phyloP scores from a whole-genome alignment of 2,888 invertebrate genomes.

The Sminthurinus aureus region DNA sequence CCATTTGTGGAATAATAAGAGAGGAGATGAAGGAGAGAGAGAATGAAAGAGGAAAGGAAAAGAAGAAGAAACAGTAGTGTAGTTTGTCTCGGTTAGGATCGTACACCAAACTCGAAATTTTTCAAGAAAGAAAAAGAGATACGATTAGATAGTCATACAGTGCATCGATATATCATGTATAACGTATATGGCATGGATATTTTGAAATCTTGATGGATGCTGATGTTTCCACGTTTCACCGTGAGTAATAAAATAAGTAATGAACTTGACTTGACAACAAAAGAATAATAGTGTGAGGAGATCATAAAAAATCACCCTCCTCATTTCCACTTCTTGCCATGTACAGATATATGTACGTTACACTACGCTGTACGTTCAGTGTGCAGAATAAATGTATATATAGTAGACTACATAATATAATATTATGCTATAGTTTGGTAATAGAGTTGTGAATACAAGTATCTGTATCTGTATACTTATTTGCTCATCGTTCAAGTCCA shows the following conservation, averaged over 20 bases:
- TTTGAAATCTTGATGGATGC: conserved; percentile 33
- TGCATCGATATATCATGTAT: background rate
- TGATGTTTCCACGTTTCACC: conserved; percentile 25
- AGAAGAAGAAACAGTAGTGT: background rate
- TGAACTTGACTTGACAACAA: conserved; percentile 42
- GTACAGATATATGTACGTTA: background rate
- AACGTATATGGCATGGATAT: background rate
- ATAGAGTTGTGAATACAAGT: background rate
- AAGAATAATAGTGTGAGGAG: conserved; percentile 38
- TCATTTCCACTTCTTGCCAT: background rate
- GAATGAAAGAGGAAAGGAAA: too few species aligned
- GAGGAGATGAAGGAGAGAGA: background rate
- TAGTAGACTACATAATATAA: too few species aligned
- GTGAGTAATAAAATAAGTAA: conserved; percentile 39
- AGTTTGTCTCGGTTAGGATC: too few species aligned
- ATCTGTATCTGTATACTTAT: background rate
- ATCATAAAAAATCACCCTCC: conserved; percentile 31
- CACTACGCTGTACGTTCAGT: too few species aligned
- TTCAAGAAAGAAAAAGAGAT: background rate
- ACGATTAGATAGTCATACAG: background rate
- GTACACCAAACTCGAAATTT: background rate
- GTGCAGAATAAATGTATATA: too few species aligned
- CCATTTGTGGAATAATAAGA: background rate
- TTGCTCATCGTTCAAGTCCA: background rate
- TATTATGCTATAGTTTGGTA: background rate